Evolutionary conservation across 2,888 invertebrate genomes (phyloP).

Genomic region (Lepidocyrtoides sp.): DNA sequence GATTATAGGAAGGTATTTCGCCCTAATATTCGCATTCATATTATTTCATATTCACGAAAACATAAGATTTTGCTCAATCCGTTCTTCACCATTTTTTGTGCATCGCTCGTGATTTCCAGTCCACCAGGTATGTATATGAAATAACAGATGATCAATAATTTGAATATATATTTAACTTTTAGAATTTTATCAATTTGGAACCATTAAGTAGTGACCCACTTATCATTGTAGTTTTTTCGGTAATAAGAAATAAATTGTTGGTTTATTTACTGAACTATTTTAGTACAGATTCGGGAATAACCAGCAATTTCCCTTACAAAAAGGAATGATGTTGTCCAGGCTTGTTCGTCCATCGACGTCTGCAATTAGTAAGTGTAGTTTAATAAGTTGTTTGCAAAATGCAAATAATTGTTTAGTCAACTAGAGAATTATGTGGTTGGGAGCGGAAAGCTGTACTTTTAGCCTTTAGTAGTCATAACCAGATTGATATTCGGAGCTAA

Average conservation of each 20-base stretch:
- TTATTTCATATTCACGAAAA: too few species aligned
- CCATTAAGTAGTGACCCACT: background rate
- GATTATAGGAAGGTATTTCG: too few species aligned
- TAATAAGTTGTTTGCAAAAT: too few species aligned
- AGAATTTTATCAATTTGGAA: background rate
- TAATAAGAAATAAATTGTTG: background rate
- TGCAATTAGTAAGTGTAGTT: conserved; percentile 80
- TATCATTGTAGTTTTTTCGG: background rate
- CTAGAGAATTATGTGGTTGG: too few species aligned
- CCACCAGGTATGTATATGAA: too few species aligned
- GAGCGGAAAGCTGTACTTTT: too few species aligned
- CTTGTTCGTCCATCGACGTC: conserved; percentile 80
- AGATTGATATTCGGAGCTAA: too few species aligned
- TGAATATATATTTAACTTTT: background rate
- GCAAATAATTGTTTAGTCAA: too few species aligned
- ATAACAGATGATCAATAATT: conserved; percentile 41
- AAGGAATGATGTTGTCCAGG: conserved; percentile 81
- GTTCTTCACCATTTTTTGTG: background rate
- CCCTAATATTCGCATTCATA: too few species aligned
- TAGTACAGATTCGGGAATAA: background rate
- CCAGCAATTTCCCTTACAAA: background rate
- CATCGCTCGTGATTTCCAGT: conserved; percentile 23
- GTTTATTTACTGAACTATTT: background rate
- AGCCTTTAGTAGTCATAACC: too few species aligned
- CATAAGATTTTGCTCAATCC: background rate